phyloP scores from a whole-genome alignment of 2,797 vertebrate genomes.

The Spatula versicolor region DNA sequence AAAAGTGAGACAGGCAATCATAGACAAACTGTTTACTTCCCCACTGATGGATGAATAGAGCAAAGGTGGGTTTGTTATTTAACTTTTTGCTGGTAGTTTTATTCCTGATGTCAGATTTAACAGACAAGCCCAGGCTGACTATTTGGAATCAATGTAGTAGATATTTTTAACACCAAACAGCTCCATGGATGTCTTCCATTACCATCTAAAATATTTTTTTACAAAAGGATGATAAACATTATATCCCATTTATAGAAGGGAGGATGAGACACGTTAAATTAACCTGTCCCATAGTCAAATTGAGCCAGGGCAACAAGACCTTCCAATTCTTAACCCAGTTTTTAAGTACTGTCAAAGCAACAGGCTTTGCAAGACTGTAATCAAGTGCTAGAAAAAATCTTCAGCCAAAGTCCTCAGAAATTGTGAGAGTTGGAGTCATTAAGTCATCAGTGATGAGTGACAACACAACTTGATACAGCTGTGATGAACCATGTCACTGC shows the following conservation, averaged over 20 bases:
- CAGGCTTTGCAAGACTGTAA: background rate
- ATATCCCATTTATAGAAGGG: background rate
- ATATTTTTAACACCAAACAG: background rate
- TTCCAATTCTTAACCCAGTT: background rate
- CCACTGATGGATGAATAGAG: conserved; percentile 18
- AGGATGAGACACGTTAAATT: background rate
- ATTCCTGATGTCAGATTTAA: conserved; percentile 6
- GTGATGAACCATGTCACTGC: background rate
- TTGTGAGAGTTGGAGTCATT: background rate
- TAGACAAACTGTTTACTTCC: conserved; percentile 52
- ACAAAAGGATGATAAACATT: background rate
- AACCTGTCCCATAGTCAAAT: background rate
- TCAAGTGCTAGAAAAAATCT: background rate
- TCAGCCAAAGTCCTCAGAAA: background rate
- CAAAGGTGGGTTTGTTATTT: conserved; percentile 24
- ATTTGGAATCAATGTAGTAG: background rate
- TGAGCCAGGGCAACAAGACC: background rate
- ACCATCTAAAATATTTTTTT: background rate
- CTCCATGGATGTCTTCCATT: background rate
- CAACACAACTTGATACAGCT: background rate
- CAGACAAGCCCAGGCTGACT: background rate
- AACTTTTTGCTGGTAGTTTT: background rate
- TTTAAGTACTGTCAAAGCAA: background rate
- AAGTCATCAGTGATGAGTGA: background rate
- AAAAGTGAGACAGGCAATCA: conserved; percentile 60